phyloP scores from a whole-genome alignment of 2,888 invertebrate genomes.

The Troides aeacus region DNA sequence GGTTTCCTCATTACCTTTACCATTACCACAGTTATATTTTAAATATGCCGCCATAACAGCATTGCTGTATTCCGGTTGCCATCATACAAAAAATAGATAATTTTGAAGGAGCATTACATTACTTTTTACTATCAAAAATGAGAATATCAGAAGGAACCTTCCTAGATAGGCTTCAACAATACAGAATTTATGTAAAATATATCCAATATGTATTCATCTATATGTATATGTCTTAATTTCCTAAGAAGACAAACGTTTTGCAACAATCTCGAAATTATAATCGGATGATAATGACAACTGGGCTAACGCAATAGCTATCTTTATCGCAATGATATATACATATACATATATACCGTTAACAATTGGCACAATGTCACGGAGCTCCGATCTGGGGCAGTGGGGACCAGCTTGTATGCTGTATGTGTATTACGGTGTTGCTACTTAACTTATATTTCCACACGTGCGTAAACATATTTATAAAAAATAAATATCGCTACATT shows the following conservation, averaged over 20 bases:
- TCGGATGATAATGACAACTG: slow-evolving; percentile 21
- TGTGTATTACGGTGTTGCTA: slow-evolving; percentile 32
- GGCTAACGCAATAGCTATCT: slow-evolving; percentile 30
- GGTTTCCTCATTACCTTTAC: no score
- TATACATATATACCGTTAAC: slow-evolving; percentile 33
- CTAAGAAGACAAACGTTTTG: background rate
- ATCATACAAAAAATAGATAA: no score
- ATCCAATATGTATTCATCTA: no score
- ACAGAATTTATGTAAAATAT: no score
- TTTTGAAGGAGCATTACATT: no score
- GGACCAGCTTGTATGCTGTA: slow-evolving; percentile 34
- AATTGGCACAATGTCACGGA: slow-evolving; percentile 57
- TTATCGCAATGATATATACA: slow-evolving; percentile 44
- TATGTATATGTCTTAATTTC: no score
- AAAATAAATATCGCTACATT: background rate
- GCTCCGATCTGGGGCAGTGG: slow-evolving; percentile 58
- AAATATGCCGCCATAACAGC: no score
- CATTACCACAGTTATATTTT: no score
- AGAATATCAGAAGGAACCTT: no score
- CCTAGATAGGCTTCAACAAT: no score
- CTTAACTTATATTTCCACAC: slow-evolving; percentile 4
- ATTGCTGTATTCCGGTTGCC: no score
- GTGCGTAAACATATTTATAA: background rate
- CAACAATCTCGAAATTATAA: slow-evolving; percentile 11
- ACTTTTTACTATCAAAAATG: no score